Evolutionary conservation across 2,888 invertebrate species (phyloP).

Genomic region (Electrophaes corylata): DNA sequence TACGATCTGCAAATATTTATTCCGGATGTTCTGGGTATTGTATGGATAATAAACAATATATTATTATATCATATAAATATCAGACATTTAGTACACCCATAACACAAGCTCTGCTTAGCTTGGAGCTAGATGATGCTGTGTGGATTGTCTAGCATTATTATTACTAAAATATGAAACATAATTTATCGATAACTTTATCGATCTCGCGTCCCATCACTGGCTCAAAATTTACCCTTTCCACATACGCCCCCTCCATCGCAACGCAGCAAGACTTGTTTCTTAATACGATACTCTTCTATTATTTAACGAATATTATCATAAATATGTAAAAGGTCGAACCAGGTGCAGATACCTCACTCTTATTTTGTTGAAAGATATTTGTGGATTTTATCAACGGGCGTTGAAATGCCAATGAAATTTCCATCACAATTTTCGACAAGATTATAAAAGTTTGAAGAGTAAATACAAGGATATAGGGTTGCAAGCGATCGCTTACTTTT

Average conservation of each 20-base stretch:
- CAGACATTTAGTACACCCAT: no score
- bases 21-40: no score
- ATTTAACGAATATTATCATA: conserved; percentile 63
- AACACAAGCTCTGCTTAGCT: no score
- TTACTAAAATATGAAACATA: no score
- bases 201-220: conserved; percentile 37
- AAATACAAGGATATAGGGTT: no score
- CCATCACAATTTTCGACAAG: background rate
- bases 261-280: conserved; percentile 59
- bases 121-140: no score
- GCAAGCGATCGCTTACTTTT: no score
- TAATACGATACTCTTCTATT: conserved; percentile 57
- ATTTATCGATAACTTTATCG: conserved; percentile 29
- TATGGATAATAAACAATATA: no score
- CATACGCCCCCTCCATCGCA: conserved; percentile 40
- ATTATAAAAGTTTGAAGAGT: no score
- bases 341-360: conserved; percentile 38
- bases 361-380: conserved; percentile 13
- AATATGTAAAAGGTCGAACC: conserved; percentile 45
- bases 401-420: background rate
- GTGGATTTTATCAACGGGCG: background rate
- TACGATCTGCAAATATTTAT: no score
- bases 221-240: conserved; percentile 52
- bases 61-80: no score
- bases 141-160: no score